Evolutionary conservation across 2,797 vertebrate genomes (phyloP).

Genomic region (Clarias pachynema): DNA sequence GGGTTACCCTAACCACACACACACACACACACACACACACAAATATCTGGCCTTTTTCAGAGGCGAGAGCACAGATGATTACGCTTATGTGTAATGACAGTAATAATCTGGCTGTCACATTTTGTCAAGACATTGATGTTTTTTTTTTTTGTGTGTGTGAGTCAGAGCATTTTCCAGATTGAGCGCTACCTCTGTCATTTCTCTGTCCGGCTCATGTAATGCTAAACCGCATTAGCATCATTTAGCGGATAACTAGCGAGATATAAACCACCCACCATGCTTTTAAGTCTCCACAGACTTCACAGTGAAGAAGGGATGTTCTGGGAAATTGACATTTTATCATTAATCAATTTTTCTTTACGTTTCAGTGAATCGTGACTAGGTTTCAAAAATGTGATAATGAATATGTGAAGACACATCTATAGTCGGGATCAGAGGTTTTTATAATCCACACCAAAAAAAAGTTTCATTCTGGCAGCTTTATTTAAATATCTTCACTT

Average conservation of each 20-base stretch:
- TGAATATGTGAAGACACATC: too few species aligned
- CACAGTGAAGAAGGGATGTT: conserved; percentile 8
- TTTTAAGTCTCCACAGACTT: not conserved
- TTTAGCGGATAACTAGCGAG: conserved; percentile 22
- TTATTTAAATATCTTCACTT: not conserved
- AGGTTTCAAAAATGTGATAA: not conserved
- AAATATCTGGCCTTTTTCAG: conserved; percentile 14
- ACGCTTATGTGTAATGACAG: conserved; percentile 18
- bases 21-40: conserved; percentile 31
- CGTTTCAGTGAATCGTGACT: not conserved
- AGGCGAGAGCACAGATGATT: conserved; percentile 22
- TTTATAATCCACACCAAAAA: not conserved
- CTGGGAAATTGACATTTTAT: not conserved
- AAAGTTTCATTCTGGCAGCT: not conserved
- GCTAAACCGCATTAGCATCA: conserved; percentile 37
- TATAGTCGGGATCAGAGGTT: not conserved
- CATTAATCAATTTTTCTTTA: not conserved
- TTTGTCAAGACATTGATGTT: conserved; percentile 11
- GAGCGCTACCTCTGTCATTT: conserved; percentile 4
- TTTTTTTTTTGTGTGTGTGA: not conserved
- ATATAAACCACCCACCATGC: conserved; percentile 30
- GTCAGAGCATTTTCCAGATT: conserved; percentile 31
- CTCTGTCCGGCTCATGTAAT: conserved; percentile 15
- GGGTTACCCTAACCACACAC: conserved; percentile 17
- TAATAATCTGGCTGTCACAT: conserved; percentile 35